These are phyloP conservation scores for Platysteira castanea DNA, from an alignment of 2,113 vertebrate species.

Conservation along the genomic window DNA sequence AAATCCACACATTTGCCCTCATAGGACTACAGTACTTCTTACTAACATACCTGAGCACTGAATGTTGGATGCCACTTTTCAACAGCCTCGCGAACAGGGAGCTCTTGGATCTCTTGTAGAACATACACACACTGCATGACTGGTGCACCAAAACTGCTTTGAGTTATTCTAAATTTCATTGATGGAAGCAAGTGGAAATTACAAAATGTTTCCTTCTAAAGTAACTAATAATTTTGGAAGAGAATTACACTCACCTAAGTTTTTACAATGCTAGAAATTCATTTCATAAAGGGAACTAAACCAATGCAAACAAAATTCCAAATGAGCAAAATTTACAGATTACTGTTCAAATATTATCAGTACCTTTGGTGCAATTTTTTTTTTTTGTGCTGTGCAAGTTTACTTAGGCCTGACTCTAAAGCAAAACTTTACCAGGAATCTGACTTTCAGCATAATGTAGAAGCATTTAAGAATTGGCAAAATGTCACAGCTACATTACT, in stretches of 20 bases:
- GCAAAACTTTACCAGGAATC: conserved; percentile 53
- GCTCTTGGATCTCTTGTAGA: conserved; percentile 53
- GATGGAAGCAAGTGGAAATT: conserved; percentile 42
- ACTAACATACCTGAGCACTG: conserved; percentile 97
- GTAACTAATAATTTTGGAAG: conserved; percentile 20
- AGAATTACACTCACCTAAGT: conserved; percentile 49
- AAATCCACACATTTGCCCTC: conserved; percentile 87
- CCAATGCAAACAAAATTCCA: neutral
- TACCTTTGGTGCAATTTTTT: conserved; percentile 60
- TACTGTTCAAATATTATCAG: conserved; percentile 30
- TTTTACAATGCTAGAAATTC: conserved; percentile 25
- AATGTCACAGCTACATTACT: conserved; percentile 68
- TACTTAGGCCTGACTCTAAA: conserved; percentile 60
- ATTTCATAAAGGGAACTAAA: conserved; percentile 51
- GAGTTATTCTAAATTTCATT: conserved; percentile 5
- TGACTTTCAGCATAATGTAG: conserved; percentile 57
- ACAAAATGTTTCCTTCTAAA: conserved; percentile 54
- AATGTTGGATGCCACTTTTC: conserved; percentile 73
- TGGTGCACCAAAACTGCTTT: conserved; percentile 64
- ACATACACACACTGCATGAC: conserved; percentile 38
- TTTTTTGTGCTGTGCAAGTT: conserved; percentile 58
- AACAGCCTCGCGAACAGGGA: conserved; percentile 53
- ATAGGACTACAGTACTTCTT: conserved; percentile 98
- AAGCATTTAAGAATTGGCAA: conserved; percentile 74
- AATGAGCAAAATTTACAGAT: conserved; percentile 11